phyloP scores from a whole-genome alignment of 2,797 vertebrate genomes.

The Micrastur ruficollis region DNA sequence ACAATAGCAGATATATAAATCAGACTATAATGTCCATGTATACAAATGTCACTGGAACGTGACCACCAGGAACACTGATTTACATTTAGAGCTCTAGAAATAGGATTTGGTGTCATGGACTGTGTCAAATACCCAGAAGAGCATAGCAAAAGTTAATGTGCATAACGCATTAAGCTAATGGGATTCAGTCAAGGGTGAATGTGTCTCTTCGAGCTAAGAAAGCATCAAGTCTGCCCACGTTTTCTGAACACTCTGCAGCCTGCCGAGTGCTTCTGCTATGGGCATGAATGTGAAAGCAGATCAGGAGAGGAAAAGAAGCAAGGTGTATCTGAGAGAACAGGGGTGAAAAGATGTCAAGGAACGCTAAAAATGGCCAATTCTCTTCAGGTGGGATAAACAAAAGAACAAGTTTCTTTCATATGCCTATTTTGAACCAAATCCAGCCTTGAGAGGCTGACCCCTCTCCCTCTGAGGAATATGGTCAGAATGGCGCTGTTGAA shows the following conservation, averaged over 20 bases:
- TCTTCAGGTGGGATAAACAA: background rate
- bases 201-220: slow-evolving; percentile 8
- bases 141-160: background rate
- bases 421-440: background rate
- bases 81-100: slow-evolving; percentile 13
- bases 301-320: background rate
- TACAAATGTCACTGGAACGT: background rate
- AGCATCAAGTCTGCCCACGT: background rate
- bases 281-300: background rate
- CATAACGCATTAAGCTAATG: slow-evolving; percentile 25
- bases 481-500: background rate
- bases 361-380: background rate
- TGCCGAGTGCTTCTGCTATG: background rate
- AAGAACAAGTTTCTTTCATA: background rate
- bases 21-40: background rate
- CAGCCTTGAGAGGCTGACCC: background rate
- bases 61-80: background rate
- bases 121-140: background rate
- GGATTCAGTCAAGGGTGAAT: slow-evolving; percentile 7
- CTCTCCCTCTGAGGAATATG: background rate
- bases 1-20: background rate
- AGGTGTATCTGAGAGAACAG: background rate
- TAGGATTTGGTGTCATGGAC: background rate
- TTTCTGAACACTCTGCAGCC: background rate
- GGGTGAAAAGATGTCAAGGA: background rate